A percentile compares a stretch with the other conserved stretches of the same genome.
phyloP scores from a whole-genome alignment of 2,888 invertebrate species.

The Drosophila eohydei region DNA sequence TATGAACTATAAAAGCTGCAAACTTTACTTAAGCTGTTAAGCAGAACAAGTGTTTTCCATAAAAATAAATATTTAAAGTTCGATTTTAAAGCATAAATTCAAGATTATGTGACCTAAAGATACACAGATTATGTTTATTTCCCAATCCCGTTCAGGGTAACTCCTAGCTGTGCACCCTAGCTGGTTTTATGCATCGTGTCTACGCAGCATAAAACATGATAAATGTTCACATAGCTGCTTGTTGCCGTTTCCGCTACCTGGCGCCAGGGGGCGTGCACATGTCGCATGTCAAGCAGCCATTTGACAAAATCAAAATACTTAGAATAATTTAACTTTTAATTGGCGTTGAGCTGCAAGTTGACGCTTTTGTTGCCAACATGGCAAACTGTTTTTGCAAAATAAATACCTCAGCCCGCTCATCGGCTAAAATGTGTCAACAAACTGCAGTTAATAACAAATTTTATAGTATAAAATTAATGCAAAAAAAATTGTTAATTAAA shows the following conservation, averaged over 20 bases:
- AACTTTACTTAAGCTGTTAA: no score
- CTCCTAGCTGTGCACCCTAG: not conserved
- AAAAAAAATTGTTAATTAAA: slow-evolving; percentile 36
- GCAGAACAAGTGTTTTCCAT: no score
- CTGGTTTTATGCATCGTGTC: slow-evolving; percentile 14
- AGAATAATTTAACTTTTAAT: slow-evolving; percentile 77
- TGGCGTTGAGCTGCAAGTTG: slow-evolving; percentile 62
- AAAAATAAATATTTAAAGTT: no score
- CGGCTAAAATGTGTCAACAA: slow-evolving; percentile 48
- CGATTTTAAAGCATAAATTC: not conserved
- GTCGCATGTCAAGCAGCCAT: slow-evolving; percentile 68
- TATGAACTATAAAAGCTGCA: no score
- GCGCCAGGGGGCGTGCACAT: slow-evolving; percentile 6
- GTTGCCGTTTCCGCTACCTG: slow-evolving; percentile 6
- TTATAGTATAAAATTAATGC: not conserved
- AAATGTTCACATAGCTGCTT: slow-evolving; percentile 10
- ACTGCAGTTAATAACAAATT: slow-evolving; percentile 33
- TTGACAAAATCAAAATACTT: slow-evolving; percentile 73
- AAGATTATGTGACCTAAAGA: not conserved
- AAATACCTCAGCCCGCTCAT: slow-evolving; percentile 1
- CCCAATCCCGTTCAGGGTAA: not conserved
- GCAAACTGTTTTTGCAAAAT: slow-evolving; percentile 34
- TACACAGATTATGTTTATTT: not conserved
- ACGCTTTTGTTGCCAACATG: slow-evolving; percentile 52
- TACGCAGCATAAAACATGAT: slow-evolving; percentile 25